Evolutionary conservation across 2,113 vertebrate species (phyloP), one percentile per base, ranked within the genome.

Genomic region (Zapus hudsonius): DNA sequence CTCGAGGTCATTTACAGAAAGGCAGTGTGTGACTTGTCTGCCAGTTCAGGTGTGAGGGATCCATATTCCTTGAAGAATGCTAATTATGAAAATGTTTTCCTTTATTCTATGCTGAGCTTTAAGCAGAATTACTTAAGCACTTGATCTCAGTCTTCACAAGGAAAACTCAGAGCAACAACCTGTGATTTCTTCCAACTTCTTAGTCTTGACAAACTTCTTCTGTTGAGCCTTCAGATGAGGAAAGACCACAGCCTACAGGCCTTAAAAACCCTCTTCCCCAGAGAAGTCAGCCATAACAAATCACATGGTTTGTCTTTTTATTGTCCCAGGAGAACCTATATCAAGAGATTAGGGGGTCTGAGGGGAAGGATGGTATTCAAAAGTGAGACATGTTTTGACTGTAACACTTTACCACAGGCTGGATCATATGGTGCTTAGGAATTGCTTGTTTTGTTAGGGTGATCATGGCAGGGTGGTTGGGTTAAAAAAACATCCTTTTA

Each of bases 111-210:
- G 42, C 47, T 67, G 57, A 57, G 4, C 59, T 79, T 67, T 78
- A 67, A 84, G 90, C 55, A 76, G 59, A 85, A 95, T 72, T n/a
- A 38, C 12, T 79, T 75, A 52, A 84, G 52, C 33, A 69, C 84
- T 84, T 78, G 9, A 42, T 23, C 25, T 70, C 36, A 36, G 29
- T 42, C 76, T 61, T 92, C 95, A 88, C 78, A 42, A 74, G 67
- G 38, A 82, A 12, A 75, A 20, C 42, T 59, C 59, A 66, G 40
- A 83, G 16, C 3, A 93, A 82, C 16, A 36, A 81, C 59, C 42
- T 63, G 33, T 90, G 47, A 86, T 83, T 66, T 79, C 31, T 94
- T 57, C 64, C 42, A 70, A 70, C 0, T 63, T 47, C 64, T 72
- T 40, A 69, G 44, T 92, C 72, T 44, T 63, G 89, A 91, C 15